Evolutionary conservation across 1,140 invertebrate species (phyloP).

Genomic region (Caenorhabditis tropicalis): DNA sequence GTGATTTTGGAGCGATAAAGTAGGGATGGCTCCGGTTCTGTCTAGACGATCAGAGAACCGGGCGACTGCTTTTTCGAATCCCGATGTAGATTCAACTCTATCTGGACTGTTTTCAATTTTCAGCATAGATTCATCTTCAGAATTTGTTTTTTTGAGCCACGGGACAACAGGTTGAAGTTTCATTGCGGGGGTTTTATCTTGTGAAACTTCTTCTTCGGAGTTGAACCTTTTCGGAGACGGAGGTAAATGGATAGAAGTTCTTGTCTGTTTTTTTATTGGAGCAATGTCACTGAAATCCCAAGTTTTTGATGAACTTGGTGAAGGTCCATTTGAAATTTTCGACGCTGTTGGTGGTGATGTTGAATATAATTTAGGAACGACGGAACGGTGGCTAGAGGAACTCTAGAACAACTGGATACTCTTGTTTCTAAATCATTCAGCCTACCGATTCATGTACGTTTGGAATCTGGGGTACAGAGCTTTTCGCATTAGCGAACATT

Average conservation of each 20-base stretch:
- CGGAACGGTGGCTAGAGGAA: neutral
- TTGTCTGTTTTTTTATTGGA: no score
- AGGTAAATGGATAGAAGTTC: neutral
- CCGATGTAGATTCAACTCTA: neutral
- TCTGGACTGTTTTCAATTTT: neutral
- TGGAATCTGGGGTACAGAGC: neutral
- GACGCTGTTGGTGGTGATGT: neutral
- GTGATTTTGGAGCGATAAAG: neutral
- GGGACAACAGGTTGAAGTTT: neutral
- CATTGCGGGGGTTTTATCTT: neutral
- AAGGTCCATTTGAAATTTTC: neutral
- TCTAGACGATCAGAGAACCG: neutral
- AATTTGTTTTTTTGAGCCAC: neutral
- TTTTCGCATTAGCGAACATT: slow-evolving; percentile 31
- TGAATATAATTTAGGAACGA: neutral
- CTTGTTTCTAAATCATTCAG: neutral
- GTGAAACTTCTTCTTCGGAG: neutral
- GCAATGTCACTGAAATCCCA: neutral
- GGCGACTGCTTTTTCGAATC: neutral
- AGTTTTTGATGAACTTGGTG: neutral
- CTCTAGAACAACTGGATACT: neutral
- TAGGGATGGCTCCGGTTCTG: neutral
- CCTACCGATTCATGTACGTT: no score
- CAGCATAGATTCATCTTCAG: neutral
- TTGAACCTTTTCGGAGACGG: neutral